Evolutionary conservation across 2,888 invertebrate genomes (phyloP).

Genomic region (Dynastes tityus): DNA sequence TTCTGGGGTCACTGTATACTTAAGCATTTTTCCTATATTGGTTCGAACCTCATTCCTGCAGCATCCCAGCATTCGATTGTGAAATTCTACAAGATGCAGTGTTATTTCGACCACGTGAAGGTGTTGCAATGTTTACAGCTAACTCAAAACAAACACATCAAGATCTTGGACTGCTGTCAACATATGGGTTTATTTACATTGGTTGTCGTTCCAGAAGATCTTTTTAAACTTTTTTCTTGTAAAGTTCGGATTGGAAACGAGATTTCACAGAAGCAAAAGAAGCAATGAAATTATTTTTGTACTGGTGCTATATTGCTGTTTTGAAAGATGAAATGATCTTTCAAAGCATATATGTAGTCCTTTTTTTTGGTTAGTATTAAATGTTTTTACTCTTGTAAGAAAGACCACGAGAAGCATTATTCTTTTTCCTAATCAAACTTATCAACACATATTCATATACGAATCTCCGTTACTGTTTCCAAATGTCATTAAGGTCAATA

Average conservation of each 20-base stretch:
- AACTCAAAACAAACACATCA: slow-evolving; percentile 22
- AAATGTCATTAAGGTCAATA: too few relatives aligned
- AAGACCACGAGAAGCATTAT: too few relatives aligned
- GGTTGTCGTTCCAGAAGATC: background rate
- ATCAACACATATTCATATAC: too few relatives aligned
- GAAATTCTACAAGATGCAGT: slow-evolving; percentile 15
- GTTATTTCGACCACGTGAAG: background rate
- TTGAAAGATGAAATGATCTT: too few relatives aligned
- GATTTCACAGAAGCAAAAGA: background rate
- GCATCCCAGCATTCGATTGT: background rate
- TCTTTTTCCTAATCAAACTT: too few relatives aligned
- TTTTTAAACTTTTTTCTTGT: background rate
- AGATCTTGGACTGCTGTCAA: slow-evolving; percentile 31
- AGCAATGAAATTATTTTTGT: too few relatives aligned
- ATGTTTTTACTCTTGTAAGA: too few relatives aligned
- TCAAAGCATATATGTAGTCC: too few relatives aligned
- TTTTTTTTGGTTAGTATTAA: too few relatives aligned
- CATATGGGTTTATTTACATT: slow-evolving; percentile 13
- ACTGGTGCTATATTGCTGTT: too few relatives aligned
- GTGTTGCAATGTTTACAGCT: slow-evolving; percentile 23
- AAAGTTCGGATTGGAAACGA: background rate
- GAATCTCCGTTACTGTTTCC: too few relatives aligned
- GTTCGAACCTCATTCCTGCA: background rate
- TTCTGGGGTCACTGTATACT: background rate
- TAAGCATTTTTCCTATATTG: background rate